Evolutionary conservation across 2,113 vertebrate genomes (phyloP).

Genomic region (Oncorhynchus keta): DNA sequence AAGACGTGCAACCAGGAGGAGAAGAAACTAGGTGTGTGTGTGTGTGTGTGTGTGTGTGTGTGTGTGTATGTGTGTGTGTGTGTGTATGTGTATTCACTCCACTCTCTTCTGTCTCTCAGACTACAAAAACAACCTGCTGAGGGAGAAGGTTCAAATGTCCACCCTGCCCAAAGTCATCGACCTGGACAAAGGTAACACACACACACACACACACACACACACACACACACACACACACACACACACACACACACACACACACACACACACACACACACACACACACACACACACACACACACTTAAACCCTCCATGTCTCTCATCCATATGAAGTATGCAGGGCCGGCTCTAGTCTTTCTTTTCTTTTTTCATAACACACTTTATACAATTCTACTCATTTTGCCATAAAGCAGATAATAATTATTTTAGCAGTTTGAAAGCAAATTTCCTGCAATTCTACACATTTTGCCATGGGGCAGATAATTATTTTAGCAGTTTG

Average conservation of each 20-base stretch:
- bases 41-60: not conserved
- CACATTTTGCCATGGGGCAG: no score
- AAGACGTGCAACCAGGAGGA: slow-evolving; percentile 74
- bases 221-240: not conserved
- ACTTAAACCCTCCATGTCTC: not conserved
- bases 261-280: not conserved
- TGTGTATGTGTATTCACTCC: slow-evolving; percentile 57
- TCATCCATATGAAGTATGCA: not conserved
- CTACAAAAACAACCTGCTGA: slow-evolving; percentile 94
- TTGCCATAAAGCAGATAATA: no score
- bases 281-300: not conserved
- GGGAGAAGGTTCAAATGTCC: slow-evolving; percentile 81
- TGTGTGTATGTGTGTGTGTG: not conserved
- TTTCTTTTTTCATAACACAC: no score
- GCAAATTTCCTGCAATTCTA: no score
- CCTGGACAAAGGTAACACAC: slow-evolving; percentile 83
- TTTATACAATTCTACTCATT: no score
- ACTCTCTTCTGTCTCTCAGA: slow-evolving; percentile 67
- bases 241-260: not conserved
- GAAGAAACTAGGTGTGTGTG: slow-evolving; percentile 64
- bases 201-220: no score
- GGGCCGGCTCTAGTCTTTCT: no score
- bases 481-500: no score
- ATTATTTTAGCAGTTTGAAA: no score
- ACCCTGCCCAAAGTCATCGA: slow-evolving; percentile 84